These are phyloP conservation scores for Trematocara stigmaticum DNA, from an alignment of 2,113 vertebrate genomes.

Conservation along the genomic window DNA sequence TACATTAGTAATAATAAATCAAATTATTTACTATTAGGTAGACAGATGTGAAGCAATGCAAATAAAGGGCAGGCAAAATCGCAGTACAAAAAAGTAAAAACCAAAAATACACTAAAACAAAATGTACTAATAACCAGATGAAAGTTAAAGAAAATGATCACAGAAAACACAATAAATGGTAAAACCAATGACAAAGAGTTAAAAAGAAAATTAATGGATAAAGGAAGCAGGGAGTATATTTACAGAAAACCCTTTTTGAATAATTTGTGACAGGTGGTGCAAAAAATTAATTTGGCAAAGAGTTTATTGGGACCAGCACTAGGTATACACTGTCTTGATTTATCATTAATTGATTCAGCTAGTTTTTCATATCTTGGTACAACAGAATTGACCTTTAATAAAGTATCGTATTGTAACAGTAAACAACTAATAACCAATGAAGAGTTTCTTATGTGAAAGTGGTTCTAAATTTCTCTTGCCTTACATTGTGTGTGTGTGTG, in stretches of 20 bases:
- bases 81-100: not conserved
- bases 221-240: not conserved
- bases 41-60: not conserved
- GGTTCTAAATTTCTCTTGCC: not conserved
- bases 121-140: fast-evolving
- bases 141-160: not conserved
- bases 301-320: not conserved
- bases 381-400: not conserved
- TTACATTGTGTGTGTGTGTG: not conserved
- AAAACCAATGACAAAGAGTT: not conserved
- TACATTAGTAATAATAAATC: not conserved
- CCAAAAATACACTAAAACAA: not conserved
- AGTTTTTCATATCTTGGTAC: not conserved
- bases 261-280: fast-evolving
- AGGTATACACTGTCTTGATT: not conserved
- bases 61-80: not conserved
- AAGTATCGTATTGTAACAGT: not conserved
- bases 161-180: not conserved
- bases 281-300: not conserved
- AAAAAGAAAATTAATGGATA: not conserved
- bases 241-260: not conserved
- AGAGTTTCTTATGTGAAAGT: not conserved
- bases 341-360: not conserved
- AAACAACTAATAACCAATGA: not conserved
- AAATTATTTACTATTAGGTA: not conserved